Base-by-base conservation (phyloP, 1,140 invertebrate species). In the Eueides isabella region DNA sequence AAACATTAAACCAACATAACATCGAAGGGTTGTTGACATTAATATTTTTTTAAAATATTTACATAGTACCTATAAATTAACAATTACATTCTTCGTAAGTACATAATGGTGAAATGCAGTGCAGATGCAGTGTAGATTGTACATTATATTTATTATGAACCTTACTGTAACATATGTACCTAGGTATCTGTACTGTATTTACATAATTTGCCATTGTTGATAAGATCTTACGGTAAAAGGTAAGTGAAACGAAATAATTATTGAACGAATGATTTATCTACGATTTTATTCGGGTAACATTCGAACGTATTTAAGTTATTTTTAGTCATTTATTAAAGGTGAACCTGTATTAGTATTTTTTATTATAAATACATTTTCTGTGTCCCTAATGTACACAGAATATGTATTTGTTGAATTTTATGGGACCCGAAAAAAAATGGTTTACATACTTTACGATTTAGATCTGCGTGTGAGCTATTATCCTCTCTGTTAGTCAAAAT, bases 31-130 rank as follows among this genome's bases (percentile, higher is more conserved):
- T 55, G 63, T 69, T 74, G 68, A 74, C 67, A 69, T 55, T 67
- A 70, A 74, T 62, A 41, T 71, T 61, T 67, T 28, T 66, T 35
- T 61, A 4, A 55, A 14, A n/a, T 71, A 70, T 75, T 66, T 75
- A 75, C 73, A 75, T 33, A 70, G 71, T 19, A n/a, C n/a, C n/a
- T n/a, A 30, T 71, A 74, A 71, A 66, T 70, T 55, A 75, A 75
- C 73, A 75, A 70, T 75, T 14, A 0, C 23, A 31, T n/a, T 61
- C 55, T 61, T 14, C 19, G n/a, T n/a, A 4, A 16, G 16, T 41
- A 41, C n/a, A 44, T 44, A 19, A 16, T 44, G 16, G 41, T 19
- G 12, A 38, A 38, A 38, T 14, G 14, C 35, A 16, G n/a, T n/a
- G n/a, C n/a, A n/a, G n/a, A n/a, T n/a, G n/a, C n/a, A n/a, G n/a